Evolutionary conservation across 2,888 invertebrate genomes (phyloP), one percentile per base, ranked within the genome.

Genomic region (Hyalella azteca): DNA sequence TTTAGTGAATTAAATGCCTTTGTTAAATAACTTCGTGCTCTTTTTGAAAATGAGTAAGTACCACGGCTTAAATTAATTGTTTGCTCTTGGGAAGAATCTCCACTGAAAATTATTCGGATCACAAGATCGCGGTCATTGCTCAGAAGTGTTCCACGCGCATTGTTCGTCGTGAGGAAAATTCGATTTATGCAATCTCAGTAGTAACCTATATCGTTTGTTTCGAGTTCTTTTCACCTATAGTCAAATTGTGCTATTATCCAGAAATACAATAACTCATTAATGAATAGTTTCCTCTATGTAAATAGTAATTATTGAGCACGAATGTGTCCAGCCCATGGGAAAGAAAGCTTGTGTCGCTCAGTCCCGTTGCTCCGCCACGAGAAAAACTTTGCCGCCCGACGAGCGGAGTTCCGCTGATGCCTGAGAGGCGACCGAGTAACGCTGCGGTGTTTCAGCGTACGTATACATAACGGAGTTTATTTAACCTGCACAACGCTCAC

Each of bases 341-440:
- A 54, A 54, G 54, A 54, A 54, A 54, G 54, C 29, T 22, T 54
- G 54, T 54, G 54, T 45, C 29, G 66, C 60, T 45, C 78, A 66
- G 45, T 32, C 45, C 39, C 13, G 41, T 29, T 41, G 66, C 45
- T 45, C 29, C n/a, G 19, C 49, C 32, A 29, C 39, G 39, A 39
- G 32, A 29, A 29, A 32, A 22, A 22, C 29, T 26, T 60, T 48
- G 41, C 48, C 45, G 32, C 41, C 19, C n/a, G 78, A 66, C 66
- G 60, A 45, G 78, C 59, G 45, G 59, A 40, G 19, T 19, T 29
- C 45, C 29, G 48, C 22, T 9, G 78, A 32, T 76, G 76, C 41
- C 41, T 39, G 1, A 26, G 22, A 29, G 3, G 40, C 66, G 66
- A 7, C 3, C 19, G 5, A 7, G 32, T n/a, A 1, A 19, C 22